phyloP scores from a whole-genome alignment of 2,797 vertebrate species.

The Notamacropus eugenii region DNA sequence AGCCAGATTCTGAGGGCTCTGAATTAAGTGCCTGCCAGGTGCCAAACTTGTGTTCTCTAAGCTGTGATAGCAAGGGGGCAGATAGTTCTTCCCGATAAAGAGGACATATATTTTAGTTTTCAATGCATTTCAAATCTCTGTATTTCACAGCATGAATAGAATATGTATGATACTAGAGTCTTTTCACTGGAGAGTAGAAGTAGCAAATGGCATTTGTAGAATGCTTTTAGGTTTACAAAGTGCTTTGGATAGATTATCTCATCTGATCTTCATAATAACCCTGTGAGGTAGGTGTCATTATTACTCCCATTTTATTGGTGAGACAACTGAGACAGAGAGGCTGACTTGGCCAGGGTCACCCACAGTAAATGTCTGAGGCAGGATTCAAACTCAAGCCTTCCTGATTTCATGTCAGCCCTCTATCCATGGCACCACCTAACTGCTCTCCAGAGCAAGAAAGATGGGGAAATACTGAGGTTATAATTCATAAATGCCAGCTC shows the following conservation, averaged over 20 bases:
- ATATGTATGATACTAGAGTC: constrained; percentile 4
- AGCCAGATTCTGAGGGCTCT: constrained; percentile 52
- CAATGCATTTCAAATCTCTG: not conserved
- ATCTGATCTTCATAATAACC: not conserved
- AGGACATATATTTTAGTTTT: not conserved
- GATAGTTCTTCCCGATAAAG: constrained; percentile 46
- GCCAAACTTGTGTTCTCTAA: constrained; percentile 46
- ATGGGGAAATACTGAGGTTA: not conserved
- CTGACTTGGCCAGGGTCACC: not conserved
- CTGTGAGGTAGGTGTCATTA: not conserved
- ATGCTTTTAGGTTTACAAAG: not conserved
- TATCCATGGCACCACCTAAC: not conserved
- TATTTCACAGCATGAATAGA: not conserved
- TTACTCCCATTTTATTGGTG: not conserved
- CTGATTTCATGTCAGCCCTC: not conserved
- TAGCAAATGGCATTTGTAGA: not conserved
- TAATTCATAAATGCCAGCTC: not conserved
- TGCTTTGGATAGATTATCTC: not conserved
- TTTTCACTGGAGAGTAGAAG: not conserved
- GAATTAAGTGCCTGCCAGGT: constrained; percentile 65
- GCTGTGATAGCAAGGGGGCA: constrained; percentile 1
- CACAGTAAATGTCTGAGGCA: not conserved
- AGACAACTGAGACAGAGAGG: not conserved
- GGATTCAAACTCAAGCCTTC: not conserved
- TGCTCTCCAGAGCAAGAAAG: not conserved